phyloP scores from a whole-genome alignment of 2,888 invertebrate genomes.

The Agrilus mali region DNA sequence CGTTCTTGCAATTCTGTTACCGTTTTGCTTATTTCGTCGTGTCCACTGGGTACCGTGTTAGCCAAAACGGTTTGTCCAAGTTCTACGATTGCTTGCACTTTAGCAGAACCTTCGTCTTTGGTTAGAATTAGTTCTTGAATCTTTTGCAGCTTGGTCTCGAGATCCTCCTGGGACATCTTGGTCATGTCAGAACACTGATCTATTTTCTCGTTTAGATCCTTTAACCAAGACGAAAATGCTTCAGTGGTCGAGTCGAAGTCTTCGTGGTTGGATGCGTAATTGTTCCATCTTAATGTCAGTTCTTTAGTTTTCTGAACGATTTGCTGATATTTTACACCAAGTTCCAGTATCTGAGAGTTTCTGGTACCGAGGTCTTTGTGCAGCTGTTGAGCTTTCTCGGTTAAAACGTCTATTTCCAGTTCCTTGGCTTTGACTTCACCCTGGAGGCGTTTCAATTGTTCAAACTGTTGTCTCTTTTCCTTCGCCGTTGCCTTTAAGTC shows the following conservation, averaged over 20 bases:
- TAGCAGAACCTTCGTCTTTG: slow-evolving; percentile 86
- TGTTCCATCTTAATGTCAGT: slow-evolving; percentile 81
- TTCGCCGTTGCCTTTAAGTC: slow-evolving; percentile 70
- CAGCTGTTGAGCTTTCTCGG: slow-evolving; percentile 78
- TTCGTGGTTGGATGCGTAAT: slow-evolving; percentile 77
- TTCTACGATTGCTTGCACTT: slow-evolving; percentile 81
- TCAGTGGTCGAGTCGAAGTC: slow-evolving; percentile 72
- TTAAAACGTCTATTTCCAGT: slow-evolving; percentile 83
- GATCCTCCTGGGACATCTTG: slow-evolving; percentile 70
- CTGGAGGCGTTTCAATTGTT: slow-evolving; percentile 64
- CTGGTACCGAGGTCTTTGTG: slow-evolving; percentile 64
- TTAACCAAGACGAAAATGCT: slow-evolving; percentile 74
- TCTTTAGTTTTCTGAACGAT: slow-evolving; percentile 86
- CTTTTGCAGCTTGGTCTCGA: slow-evolving; percentile 71
- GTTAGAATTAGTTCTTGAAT: slow-evolving; percentile 78
- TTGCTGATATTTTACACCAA: slow-evolving; percentile 86
- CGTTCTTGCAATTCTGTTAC: slow-evolving; percentile 75
- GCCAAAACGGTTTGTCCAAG: slow-evolving; percentile 81
- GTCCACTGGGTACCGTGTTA: slow-evolving; percentile 81
- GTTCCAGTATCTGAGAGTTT: slow-evolving; percentile 73
- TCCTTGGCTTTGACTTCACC: slow-evolving; percentile 85
- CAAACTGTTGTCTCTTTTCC: slow-evolving; percentile 77
- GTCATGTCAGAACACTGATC: slow-evolving; percentile 75
- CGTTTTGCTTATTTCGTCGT: slow-evolving; percentile 73
- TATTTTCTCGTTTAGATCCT: slow-evolving; percentile 70